Percentiles rank a stretch among this genome's conserved stretches.
These are phyloP conservation scores for Colaptes auratus DNA, from an alignment of 2,113 vertebrate species.

Conservation along the genomic window DNA sequence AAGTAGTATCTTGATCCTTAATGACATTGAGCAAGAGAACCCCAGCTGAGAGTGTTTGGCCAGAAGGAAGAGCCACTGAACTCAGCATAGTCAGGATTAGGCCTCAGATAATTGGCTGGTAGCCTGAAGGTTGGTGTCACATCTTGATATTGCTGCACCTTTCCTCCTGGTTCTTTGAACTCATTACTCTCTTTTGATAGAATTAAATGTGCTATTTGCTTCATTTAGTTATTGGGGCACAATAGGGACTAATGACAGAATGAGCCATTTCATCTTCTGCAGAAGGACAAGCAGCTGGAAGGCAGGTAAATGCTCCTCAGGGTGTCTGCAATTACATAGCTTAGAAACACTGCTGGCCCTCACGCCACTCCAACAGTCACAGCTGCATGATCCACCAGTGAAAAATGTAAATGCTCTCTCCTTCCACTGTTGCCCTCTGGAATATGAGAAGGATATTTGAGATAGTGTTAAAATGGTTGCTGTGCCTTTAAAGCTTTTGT, in stretches of 20 bases:
- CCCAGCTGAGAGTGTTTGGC: neutral
- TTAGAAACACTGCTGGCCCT: neutral
- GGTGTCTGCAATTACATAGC: neutral
- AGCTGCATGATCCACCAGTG: neutral
- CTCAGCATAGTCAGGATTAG: neutral
- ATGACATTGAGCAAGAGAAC: neutral
- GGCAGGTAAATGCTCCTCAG: neutral
- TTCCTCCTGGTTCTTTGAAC: conserved; percentile 4
- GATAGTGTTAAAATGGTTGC: neutral
- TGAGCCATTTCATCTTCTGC: neutral
- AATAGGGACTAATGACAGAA: neutral
- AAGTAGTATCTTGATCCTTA: neutral
- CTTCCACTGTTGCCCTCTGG: neutral
- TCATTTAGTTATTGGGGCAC: neutral
- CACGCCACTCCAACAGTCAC: neutral
- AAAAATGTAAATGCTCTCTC: neutral
- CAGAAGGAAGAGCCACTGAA: neutral
- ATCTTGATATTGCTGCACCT: neutral
- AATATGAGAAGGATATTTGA: neutral
- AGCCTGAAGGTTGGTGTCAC: neutral
- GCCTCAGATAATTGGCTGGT: neutral
- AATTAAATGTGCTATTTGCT: neutral
- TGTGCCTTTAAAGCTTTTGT: conserved; percentile 11
- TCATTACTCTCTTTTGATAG: neutral
- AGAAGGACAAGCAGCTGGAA: neutral